A percentile compares a stretch with the other conserved stretches of the same genome.
These are phyloP conservation scores for Apis cerana DNA, from an alignment of 1,140 invertebrate genomes.

Conservation along the genomic window DNA sequence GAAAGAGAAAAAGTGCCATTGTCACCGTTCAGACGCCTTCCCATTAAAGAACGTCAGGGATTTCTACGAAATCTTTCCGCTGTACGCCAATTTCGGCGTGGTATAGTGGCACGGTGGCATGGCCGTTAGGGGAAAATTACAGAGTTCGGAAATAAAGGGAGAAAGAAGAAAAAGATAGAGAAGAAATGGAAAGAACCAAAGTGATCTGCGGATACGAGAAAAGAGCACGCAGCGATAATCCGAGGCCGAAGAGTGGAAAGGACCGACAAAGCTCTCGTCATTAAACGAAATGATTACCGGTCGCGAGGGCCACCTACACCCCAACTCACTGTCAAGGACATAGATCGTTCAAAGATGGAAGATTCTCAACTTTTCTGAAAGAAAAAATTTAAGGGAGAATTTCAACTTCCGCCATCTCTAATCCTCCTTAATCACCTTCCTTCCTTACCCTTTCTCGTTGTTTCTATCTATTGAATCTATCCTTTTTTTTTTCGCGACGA, in stretches of 20 bases:
- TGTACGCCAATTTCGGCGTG: slow-evolving; percentile 69
- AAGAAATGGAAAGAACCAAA: slow-evolving; percentile 61
- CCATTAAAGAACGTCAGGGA: slow-evolving; percentile 47
- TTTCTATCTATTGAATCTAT: too few relatives aligned
- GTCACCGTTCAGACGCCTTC: slow-evolving; percentile 51
- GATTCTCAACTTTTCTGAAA: slow-evolving; percentile 52
- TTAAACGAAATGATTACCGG: slow-evolving; percentile 74
- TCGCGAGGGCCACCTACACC: slow-evolving; percentile 71
- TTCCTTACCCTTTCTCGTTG: too few relatives aligned
- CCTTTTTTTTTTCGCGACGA: background rate
- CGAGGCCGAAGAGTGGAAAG: slow-evolving; percentile 54
- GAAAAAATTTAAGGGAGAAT: background rate
- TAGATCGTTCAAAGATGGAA: slow-evolving; percentile 29
- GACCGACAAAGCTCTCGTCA: slow-evolving; percentile 65
- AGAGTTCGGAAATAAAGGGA: slow-evolving; percentile 64
- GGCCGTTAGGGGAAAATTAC: slow-evolving; percentile 72
- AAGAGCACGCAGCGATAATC: slow-evolving; percentile 65
- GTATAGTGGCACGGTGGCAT: slow-evolving; percentile 68
- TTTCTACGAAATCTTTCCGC: slow-evolving; percentile 63
- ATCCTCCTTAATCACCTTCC: slow-evolving; percentile 26
- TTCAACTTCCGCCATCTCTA: slow-evolving; percentile 56
- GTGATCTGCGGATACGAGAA: slow-evolving; percentile 47
- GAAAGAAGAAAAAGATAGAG: slow-evolving; percentile 41
- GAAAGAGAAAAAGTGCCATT: slow-evolving; percentile 50
- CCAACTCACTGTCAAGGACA: slow-evolving; percentile 50